phyloP scores from a whole-genome alignment of 2,113 vertebrate species.

The Erythrocercus mccallii region DNA sequence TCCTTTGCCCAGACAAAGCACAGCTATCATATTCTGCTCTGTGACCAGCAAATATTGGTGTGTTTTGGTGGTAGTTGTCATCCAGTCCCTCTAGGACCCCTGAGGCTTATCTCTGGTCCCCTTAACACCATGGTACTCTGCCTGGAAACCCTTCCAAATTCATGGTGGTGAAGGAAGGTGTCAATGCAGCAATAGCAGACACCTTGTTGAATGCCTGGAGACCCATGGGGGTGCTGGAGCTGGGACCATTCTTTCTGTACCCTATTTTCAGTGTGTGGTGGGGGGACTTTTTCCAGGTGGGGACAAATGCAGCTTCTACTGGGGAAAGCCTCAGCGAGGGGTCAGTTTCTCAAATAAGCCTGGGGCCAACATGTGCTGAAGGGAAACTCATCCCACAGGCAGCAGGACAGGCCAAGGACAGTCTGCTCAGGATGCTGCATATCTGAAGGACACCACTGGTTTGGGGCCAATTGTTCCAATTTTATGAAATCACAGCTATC shows the following conservation, averaged over 20 bases:
- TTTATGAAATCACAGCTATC: not conserved
- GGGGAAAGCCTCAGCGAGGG: fast-evolving
- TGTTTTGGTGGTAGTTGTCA: not conserved
- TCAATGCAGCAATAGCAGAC: not conserved
- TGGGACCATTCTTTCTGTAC: not conserved
- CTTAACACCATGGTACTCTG: not conserved
- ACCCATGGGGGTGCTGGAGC: fast-evolving
- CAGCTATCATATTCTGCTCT: not conserved
- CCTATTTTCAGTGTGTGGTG: not conserved
- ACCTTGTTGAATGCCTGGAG: fast-evolving
- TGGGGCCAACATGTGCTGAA: fast-evolving
- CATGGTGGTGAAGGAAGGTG: not conserved
- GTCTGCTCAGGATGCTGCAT: not conserved
- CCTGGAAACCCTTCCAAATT: not conserved
- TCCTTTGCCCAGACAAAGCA: not conserved
- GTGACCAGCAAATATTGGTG: not conserved
- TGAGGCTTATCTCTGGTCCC: not conserved
- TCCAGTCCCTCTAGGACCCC: not conserved
- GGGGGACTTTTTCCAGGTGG: fast-evolving
- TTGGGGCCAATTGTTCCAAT: not conserved
- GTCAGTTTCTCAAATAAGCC: not conserved
- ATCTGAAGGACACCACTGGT: not conserved
- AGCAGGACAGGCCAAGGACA: not conserved
- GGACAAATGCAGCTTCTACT: not conserved
- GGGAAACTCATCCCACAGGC: not conserved